These are phyloP conservation scores for Rugalucina vietnamica DNA, from an alignment of 2,888 invertebrate species.

Conservation along the genomic window DNA sequence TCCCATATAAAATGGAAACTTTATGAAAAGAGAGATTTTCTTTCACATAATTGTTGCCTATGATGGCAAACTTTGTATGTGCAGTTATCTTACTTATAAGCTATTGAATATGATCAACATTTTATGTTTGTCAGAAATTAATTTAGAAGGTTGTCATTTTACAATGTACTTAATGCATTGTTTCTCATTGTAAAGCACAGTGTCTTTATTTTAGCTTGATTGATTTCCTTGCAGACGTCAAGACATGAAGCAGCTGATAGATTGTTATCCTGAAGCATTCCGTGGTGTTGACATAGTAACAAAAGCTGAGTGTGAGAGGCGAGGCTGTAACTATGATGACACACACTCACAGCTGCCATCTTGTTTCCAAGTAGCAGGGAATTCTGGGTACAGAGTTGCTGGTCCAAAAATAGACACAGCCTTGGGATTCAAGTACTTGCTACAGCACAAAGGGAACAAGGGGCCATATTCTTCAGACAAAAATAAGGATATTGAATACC, in stretches of 20 bases:
- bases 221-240: neutral
- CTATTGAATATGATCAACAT: too few relatives aligned
- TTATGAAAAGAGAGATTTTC: too few relatives aligned
- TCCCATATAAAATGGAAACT: too few relatives aligned
- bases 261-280: conserved; percentile 72
- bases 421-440: conserved; percentile 53
- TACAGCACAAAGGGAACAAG: conserved; percentile 52
- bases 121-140: too few relatives aligned
- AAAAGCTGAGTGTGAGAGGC: conserved; percentile 57
- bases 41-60: too few relatives aligned
- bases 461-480: conserved; percentile 50
- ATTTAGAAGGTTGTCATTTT: too few relatives aligned
- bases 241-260: conserved; percentile 37
- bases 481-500: conserved; percentile 50
- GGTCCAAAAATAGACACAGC: conserved; percentile 45
- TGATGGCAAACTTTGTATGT: too few relatives aligned
- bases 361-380: conserved; percentile 53
- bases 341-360: conserved; percentile 53
- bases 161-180: too few relatives aligned
- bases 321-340: conserved; percentile 66
- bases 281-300: conserved; percentile 66
- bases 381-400: conserved; percentile 66
- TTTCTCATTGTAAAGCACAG: too few relatives aligned
- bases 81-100: too few relatives aligned
- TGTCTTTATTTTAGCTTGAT: too few relatives aligned